phyloP scores from a whole-genome alignment of 2,888 invertebrate species.

The Acronicta alni region DNA sequence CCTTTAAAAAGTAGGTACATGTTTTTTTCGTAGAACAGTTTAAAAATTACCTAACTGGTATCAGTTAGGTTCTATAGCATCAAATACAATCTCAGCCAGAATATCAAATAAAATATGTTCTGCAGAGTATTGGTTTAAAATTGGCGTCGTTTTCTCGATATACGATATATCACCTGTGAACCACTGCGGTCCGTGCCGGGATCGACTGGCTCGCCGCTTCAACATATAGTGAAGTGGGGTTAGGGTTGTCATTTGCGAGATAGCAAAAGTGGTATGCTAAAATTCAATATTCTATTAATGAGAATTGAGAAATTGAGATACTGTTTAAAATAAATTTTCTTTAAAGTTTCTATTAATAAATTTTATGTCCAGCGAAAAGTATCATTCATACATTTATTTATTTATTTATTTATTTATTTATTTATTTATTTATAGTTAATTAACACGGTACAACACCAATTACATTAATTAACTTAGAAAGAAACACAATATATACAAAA shows the following conservation, averaged over 20 bases:
- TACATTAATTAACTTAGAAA: too few species aligned
- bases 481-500: too few species aligned
- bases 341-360: too few species aligned
- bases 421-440: too few species aligned
- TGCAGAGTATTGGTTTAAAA: constrained; percentile 25
- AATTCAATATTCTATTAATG: too few species aligned
- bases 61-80: constrained; percentile 1
- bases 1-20: background rate
- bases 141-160: constrained; percentile 30
- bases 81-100: constrained; percentile 6
- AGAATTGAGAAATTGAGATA: too few species aligned
- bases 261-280: too few species aligned
- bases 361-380: too few species aligned
- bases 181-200: constrained; percentile 2
- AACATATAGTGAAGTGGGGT: constrained; percentile 10
- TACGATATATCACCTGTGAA: constrained; percentile 37
- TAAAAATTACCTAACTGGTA: background rate
- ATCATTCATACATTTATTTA: too few species aligned
- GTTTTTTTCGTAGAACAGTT: background rate
- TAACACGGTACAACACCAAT: too few species aligned
- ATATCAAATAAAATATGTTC: constrained; percentile 21
- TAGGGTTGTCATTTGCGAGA: constrained; percentile 30
- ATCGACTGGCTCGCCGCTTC: constrained; percentile 28
- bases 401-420: too few species aligned
- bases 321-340: too few species aligned